These are phyloP conservation scores for Pyrochroa serraticornis DNA, from an alignment of 2,888 invertebrate genomes.

Conservation along the genomic window DNA sequence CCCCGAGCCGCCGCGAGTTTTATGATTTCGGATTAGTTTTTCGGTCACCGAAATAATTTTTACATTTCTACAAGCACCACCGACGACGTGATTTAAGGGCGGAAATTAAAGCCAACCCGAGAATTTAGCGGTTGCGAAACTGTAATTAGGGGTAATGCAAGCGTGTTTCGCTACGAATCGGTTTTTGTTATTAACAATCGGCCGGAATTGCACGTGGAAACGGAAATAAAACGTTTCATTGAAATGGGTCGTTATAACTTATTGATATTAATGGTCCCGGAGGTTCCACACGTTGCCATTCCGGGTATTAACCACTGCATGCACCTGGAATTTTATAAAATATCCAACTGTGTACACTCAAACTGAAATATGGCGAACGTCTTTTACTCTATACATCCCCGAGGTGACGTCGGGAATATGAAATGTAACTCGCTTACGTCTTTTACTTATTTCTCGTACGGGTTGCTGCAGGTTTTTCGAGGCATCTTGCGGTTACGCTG, in stretches of 20 bases:
- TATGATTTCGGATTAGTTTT: constrained; percentile 24
- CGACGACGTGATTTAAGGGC: constrained; percentile 12
- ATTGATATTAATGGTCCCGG: constrained; percentile 30
- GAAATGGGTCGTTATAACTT: constrained; percentile 20
- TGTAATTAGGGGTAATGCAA: constrained; percentile 16
- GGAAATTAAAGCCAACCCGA: constrained; percentile 26
- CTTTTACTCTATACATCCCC: constrained; percentile 29
- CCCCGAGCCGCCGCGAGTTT: constrained; percentile 18
- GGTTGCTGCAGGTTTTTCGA: background rate
- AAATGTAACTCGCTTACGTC: constrained; percentile 29
- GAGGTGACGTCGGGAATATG: constrained; percentile 34
- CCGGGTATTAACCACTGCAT: constrained; percentile 23
- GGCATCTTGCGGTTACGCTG: no score
- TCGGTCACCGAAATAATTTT: constrained; percentile 4
- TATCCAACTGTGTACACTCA: constrained; percentile 33
- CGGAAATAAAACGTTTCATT: constrained; percentile 12
- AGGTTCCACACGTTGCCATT: constrained; percentile 28
- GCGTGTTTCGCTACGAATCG: constrained; percentile 1
- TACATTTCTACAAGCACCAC: constrained; percentile 2
- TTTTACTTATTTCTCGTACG: constrained; percentile 7
- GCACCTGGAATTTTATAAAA: constrained; percentile 36
- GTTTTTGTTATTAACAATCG: constrained; percentile 3
- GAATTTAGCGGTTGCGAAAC: constrained; percentile 10
- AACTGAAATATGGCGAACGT: constrained; percentile 25
- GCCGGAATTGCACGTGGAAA: background rate